Evolutionary conservation across 2,113 vertebrate species (phyloP).

Genomic region (Bujurquina vittata): DNA sequence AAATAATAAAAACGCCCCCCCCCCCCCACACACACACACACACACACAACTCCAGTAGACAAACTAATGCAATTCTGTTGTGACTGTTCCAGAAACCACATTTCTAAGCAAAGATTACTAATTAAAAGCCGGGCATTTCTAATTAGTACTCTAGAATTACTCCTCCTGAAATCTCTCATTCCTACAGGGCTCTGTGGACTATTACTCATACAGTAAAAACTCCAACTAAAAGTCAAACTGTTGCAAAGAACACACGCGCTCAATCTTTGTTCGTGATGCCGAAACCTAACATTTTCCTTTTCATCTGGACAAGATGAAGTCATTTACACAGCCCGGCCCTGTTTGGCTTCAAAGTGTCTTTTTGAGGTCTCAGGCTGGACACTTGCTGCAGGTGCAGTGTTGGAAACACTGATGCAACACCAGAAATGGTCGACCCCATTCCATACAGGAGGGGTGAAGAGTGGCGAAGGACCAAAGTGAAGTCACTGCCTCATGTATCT

Average conservation of each 20-base stretch:
- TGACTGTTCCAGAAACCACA: not conserved
- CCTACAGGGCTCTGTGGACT: not conserved
- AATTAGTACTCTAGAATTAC: not conserved
- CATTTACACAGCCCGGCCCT: slow-evolving; percentile 37
- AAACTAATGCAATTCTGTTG: not conserved
- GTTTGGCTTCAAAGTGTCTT: slow-evolving; percentile 68
- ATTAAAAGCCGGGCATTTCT: not conserved
- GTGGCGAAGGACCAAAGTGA: not conserved
- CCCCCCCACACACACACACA: too few species aligned
- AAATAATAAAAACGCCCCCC: too few species aligned
- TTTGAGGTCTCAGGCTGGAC: slow-evolving; percentile 51
- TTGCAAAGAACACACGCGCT: not conserved
- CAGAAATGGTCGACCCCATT: slow-evolving; percentile 52
- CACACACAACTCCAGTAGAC: not conserved
- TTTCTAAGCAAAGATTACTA: not conserved
- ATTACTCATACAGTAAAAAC: slow-evolving; percentile 12
- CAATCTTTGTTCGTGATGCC: slow-evolving; percentile 46
- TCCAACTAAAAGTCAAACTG: slow-evolving; percentile 25
- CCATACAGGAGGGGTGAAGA: not conserved
- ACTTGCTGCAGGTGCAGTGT: slow-evolving; percentile 64
- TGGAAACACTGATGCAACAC: slow-evolving; percentile 73
- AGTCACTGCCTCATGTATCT: slow-evolving; percentile 33
- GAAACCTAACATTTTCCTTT: slow-evolving; percentile 34
- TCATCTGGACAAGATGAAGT: slow-evolving; percentile 61
- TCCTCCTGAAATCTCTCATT: not conserved